Evolutionary conservation across 2,888 invertebrate species (phyloP), one percentile per base, ranked within the genome.

Genomic region (Gasteruption jaculator): DNA sequence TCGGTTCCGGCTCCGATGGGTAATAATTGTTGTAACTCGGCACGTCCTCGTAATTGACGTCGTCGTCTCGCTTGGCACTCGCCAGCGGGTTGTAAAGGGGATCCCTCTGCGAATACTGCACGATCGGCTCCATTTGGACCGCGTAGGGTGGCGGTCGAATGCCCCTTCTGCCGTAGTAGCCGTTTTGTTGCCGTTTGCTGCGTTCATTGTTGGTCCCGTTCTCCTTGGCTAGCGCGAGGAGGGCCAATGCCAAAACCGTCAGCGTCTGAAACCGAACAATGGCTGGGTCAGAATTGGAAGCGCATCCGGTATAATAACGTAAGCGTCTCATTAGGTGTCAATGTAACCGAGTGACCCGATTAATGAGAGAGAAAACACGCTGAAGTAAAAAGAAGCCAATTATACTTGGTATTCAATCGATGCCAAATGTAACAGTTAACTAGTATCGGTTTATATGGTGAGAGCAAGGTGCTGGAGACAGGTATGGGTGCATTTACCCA

Each of bases 101-200:
- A 70, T 87, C 87, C 57, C 85, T 78, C 63, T 86, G 86, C 0
- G 86, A 86, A 60, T 86, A 87, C 57, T 86, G 86, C 14, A 84
- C 81, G 35, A 86, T 77, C 6, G 86, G 86, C 65, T 86, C 86
- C 86, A 86, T 86, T 67, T 83, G 84, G 5, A 86, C 86, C 2
- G 86, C 86, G 57, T 86, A 86, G 0, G 85, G 83, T 3, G 85
- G 85, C 39, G 80, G 66, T n/a, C 64, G 58, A 12, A 53, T 61
- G 7, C 53, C 58, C 34, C 66, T 58, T 29, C 67, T 50, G 1
- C 61, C 47, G 39, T 60, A 59, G 41, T 54, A 63, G 1, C 57
- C 45, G n/a, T 63, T 46, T 37, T 69, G 69, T 38, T 65, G 65
- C 21, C 68, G 52, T 49, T 70, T 70, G 25, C 57, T 63, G 4